Base-by-base conservation (phyloP, 2,113 vertebrate genomes). In the Nothocercus julius region DNA sequence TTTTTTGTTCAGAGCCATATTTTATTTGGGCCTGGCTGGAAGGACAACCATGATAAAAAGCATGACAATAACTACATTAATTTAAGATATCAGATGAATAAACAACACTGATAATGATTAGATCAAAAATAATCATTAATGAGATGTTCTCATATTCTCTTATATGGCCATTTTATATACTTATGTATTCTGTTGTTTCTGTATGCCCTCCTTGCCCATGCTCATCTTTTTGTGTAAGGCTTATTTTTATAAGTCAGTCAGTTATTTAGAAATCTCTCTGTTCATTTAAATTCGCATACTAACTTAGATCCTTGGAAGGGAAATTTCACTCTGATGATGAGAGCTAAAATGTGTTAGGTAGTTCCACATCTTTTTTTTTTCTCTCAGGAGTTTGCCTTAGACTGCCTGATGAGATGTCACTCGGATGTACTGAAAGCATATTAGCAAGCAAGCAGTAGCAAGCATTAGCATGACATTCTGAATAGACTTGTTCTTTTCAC, bases 401-500 rank as follows among this genome's bases (percentile, higher is more conserved):
- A 25, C 32, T 38, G 2, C n/a, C 30, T 68, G 69, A 38, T 38
- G 16, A 1, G n/a, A 15, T 25, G 11, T n/a, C 42, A 64, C 15
- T 87, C n/a, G 5, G 18, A 44, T 38, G 11, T 15, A 56, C 8
- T 44, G 30, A 66, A 75, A 72, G 7, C 38, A 11, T 47, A 42
- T 49, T n/a, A 54, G 10, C 21, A 67, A 88, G 27, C 45, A 47
- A 49, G 47, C 14, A 44, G 45, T 85, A 49, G n/a, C 4, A 66
- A 21, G 47, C 14, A 44, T 53, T 85, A 49, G n/a, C 4, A 66
- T 64, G 25, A 34, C 3, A 77, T 36, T n/a, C 6, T 70, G 2
- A 34, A 20, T 44, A 62, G 7, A 27, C 2, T 9, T 32, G 0
- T 3, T 85, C 72, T 69, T 80, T 63, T 54, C 49, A 1, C 9